Evolutionary conservation across 2,888 invertebrate genomes (phyloP), one percentile per base, ranked within the genome.

Genomic region (Hypena proboscidalis): DNA sequence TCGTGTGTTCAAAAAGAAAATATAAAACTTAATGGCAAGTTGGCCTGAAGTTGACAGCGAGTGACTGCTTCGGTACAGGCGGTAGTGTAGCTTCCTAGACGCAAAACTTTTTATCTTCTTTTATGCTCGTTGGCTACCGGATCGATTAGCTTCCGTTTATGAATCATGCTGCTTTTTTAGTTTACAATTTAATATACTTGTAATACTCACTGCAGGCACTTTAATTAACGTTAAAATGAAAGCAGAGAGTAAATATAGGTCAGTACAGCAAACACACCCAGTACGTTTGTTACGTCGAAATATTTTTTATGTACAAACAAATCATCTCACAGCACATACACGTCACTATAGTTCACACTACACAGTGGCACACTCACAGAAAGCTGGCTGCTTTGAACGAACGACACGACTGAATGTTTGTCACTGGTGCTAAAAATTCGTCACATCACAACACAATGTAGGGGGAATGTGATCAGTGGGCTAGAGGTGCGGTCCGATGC

Each of bases 41-140:
- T 77, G 69, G 73, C 71, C 85, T 85, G 85, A 70, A 81, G 70
- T 79, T 85, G 85, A 87, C 87, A 85, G 76, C 62, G 65, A 75
- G 60, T 58, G 76, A 79, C 74, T 71, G 71, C 65, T 59, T 57
- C 64, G 46, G 61, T 56, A 49, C 60, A 56, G 39, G 50, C 47
- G 51, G 50, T 41, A 41, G 44, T 56, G 36, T 27, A 27, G 34
- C 41, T 33, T 29, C 19, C 41, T 41, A 60, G 65, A 69, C 70
- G 57, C 59, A 62, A 41, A 42, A 61, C 58, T 67, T 67, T 58
- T 55, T 56, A 58, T 34, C 45, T 37, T 49, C 42, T 58, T 60
- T 55, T 37, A 25, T 51, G 38, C 46, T 40, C 36, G 38, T 40
- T 38, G 31, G 31, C 19, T 25, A 48, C 44, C 13, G 20, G 35